Conservation (phyloP, 2,888 invertebrate species). For the Tiliacea aurago region DNA sequence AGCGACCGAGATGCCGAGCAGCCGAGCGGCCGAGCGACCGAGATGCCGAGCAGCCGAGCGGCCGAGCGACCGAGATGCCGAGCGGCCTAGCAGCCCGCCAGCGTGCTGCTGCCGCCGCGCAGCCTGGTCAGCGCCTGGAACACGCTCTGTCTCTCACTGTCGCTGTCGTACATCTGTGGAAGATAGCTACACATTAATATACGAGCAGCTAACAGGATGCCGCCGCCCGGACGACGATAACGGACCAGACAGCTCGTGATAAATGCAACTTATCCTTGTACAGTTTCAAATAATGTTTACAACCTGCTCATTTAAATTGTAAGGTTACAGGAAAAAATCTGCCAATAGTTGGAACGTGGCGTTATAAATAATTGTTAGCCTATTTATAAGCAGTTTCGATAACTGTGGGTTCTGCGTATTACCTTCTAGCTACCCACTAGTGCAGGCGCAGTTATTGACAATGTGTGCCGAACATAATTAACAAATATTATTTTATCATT, state of each 20-base stretch:
- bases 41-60: too few species aligned
- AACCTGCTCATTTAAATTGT: conserved; percentile 9
- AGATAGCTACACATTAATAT: conserved; percentile 52
- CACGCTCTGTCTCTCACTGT: conserved; percentile 71
- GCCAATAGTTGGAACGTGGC: conserved; percentile 13
- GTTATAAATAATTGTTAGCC: conserved; percentile 23
- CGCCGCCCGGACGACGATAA: conserved; percentile 21
- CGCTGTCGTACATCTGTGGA: conserved; percentile 74
- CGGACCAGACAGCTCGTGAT: conserved; percentile 17
- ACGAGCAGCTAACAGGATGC: conserved; percentile 15
- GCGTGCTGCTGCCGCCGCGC: conserved; percentile 71
- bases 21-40: too few species aligned
- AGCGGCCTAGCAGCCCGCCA: conserved; percentile 43
- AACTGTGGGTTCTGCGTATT: conserved; percentile 34
- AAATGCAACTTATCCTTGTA: conserved; percentile 15
- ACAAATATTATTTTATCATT: conserved; percentile 11
- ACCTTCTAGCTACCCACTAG: background rate
- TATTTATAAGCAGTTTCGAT: conserved; percentile 26
- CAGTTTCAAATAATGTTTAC: conserved; percentile 10
- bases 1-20: too few species aligned
- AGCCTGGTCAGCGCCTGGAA: conserved; percentile 72
- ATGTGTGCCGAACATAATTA: background rate
- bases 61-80: conserved; percentile 13
- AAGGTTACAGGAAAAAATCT: conserved; percentile 38
- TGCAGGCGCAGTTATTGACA: background rate